Evolutionary conservation across 2,888 invertebrate genomes (phyloP).

Genomic region (Furcula furcula): DNA sequence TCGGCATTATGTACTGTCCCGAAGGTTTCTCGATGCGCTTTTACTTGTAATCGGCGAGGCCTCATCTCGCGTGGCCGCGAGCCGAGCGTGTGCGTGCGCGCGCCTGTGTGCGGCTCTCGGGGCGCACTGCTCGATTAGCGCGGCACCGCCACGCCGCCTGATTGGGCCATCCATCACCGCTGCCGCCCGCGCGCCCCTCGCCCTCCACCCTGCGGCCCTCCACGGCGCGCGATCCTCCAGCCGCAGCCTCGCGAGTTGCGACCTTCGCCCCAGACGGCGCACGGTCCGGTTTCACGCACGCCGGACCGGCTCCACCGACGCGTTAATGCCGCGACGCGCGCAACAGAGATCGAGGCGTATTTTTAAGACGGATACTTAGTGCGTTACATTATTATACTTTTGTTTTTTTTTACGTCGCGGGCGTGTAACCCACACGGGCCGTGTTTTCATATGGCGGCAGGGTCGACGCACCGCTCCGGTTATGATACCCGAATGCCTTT

Average conservation of each 20-base stretch:
- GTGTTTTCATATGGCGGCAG: conserved; percentile 64
- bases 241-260: conserved; percentile 35
- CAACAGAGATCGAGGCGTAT: conserved; percentile 72
- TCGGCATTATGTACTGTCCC: conserved; percentile 48
- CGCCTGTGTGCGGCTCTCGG: conserved; percentile 65
- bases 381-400: conserved; percentile 78
- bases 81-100: conserved; percentile 53
- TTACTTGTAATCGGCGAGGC: conserved; percentile 46
- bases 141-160: conserved; percentile 76
- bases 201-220: conserved; percentile 64
- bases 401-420: conserved; percentile 66
- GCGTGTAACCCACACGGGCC: conserved; percentile 70
- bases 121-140: conserved; percentile 77
- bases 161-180: conserved; percentile 82
- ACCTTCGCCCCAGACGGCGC: conserved; percentile 29
- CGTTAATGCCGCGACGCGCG: conserved; percentile 71
- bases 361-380: conserved; percentile 80
- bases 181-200: conserved; percentile 51
- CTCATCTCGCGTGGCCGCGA: conserved; percentile 34
- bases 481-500: conserved; percentile 76
- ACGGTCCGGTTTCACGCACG: conserved; percentile 30
- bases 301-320: conserved; percentile 38
- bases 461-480: conserved; percentile 75
- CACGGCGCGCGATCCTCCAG: conserved; percentile 42
- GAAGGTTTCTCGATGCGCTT: conserved; percentile 61